These are phyloP conservation scores for Limnephilus rhombicus DNA, from an alignment of 2,888 invertebrate genomes.

Conservation along the genomic window DNA sequence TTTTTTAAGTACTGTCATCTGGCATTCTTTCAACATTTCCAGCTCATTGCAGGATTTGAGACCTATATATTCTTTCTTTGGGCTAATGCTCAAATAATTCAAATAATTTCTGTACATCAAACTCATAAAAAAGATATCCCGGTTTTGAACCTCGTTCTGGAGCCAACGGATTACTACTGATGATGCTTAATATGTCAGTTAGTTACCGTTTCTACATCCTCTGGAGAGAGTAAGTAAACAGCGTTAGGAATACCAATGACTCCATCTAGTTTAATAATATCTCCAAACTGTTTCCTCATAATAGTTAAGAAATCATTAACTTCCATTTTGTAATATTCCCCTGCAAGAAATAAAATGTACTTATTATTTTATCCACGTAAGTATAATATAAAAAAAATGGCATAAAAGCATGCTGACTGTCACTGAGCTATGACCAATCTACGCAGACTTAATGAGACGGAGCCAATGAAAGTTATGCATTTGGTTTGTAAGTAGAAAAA, in stretches of 20 bases:
- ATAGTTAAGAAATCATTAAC: constrained; percentile 75
- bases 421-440: too few relatives aligned
- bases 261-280: constrained; percentile 77
- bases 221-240: constrained; percentile 78
- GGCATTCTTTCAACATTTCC: too few relatives aligned
- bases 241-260: constrained; percentile 78
- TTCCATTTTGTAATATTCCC: constrained; percentile 73
- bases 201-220: constrained; percentile 74
- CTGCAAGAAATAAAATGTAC: constrained; percentile 68
- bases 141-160: background rate
- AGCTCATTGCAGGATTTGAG: too few relatives aligned
- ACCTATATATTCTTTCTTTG: too few relatives aligned
- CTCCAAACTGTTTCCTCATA: constrained; percentile 76
- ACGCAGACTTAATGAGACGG: too few relatives aligned
- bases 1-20: too few relatives aligned
- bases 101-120: background rate
- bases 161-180: background rate
- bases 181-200: background rate
- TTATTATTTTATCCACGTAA: background rate
- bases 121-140: background rate
- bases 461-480: too few relatives aligned
- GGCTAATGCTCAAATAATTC: background rate
- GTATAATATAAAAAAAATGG: too few relatives aligned
- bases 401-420: too few relatives aligned
- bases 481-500: too few relatives aligned